Evolutionary conservation across 2,797 vertebrate species (phyloP), one percentile per base, ranked within the genome.

Genomic region (Notolepis coatsorum): DNA sequence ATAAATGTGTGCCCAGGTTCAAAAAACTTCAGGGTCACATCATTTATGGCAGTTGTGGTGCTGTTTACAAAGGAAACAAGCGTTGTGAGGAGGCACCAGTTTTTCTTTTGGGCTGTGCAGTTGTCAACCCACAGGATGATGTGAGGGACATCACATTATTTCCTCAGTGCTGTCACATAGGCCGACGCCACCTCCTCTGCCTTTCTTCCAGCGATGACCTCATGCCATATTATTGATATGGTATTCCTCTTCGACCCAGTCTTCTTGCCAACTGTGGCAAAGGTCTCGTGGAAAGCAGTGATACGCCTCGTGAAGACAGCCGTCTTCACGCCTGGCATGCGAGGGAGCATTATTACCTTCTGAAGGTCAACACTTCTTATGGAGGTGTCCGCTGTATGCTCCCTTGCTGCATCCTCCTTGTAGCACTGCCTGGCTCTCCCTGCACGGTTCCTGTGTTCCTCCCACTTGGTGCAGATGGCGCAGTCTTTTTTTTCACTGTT

Each of bases 71-170:
- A n/a, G n/a, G n/a, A n/a, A n/a, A n/a, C n/a, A n/a, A n/a, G n/a
- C n/a, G n/a, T n/a, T n/a, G n/a, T n/a, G n/a, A n/a, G n/a, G n/a
- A 54, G 33, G 51, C 51, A 54, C 51, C 21, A 27, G 8, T 39
- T 54, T 15, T 54, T 54, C 6, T 54, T 39, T 13, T 54, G 35
- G 5, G 33, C 33, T 0, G 33, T 56, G 24, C 38, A 56, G 9
- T 43, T 42, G 8, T 56, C 53, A 3, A 56, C 7, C 53, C 53
- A 42, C 7, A 4, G 28, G 9, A 42, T 5, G 10, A 20, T 8
- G 5, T 42, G 53, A 1, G 12, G 5, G 37, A 43, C 4, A 10
- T 42, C 38, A 8, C 37, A 2, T n/a, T 56, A 37, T 7, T 8
- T 56, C 38, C 6, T 8, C 15, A 56, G 15, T 17, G 23, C 23